These are phyloP conservation scores for Proteles cristata DNA, from an alignment of 2,113 vertebrate genomes.

Conservation along the genomic window DNA sequence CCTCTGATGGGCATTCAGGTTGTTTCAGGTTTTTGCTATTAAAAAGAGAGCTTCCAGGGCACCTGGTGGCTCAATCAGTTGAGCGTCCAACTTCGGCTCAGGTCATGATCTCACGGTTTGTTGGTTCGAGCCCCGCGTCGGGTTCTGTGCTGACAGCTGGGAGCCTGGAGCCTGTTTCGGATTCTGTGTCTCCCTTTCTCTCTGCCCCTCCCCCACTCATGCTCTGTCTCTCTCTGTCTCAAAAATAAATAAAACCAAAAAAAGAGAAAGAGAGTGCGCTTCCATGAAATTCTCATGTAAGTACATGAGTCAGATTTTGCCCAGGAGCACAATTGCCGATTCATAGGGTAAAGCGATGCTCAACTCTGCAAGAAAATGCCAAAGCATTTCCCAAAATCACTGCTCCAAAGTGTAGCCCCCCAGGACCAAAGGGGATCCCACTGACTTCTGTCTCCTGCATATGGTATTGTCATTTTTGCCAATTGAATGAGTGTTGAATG, in stretches of 20 bases:
- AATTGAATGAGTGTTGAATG: background rate
- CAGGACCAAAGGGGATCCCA: background rate
- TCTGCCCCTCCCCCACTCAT: no score
- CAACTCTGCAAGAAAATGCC: background rate
- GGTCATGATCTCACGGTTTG: no score
- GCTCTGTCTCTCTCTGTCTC: no score
- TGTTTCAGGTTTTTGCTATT: background rate
- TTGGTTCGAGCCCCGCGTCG: no score
- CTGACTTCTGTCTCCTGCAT: background rate
- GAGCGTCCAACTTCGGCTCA: no score
- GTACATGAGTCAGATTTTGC: background rate
- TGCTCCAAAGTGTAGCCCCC: background rate
- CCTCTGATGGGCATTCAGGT: background rate
- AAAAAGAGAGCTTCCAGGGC: background rate
- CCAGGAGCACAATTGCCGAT: background rate
- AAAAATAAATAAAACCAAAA: no score
- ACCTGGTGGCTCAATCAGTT: no score
- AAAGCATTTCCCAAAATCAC: background rate
- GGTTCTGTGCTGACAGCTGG: no score
- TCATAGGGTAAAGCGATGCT: background rate
- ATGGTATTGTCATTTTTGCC: background rate
- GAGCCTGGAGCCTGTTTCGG: no score
- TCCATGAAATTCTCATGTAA: background rate
- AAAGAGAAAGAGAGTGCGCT: no score
- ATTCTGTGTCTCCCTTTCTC: no score